Evolutionary conservation across 2,113 vertebrate genomes (phyloP).

Genomic region (Pteruthius melanotis): DNA sequence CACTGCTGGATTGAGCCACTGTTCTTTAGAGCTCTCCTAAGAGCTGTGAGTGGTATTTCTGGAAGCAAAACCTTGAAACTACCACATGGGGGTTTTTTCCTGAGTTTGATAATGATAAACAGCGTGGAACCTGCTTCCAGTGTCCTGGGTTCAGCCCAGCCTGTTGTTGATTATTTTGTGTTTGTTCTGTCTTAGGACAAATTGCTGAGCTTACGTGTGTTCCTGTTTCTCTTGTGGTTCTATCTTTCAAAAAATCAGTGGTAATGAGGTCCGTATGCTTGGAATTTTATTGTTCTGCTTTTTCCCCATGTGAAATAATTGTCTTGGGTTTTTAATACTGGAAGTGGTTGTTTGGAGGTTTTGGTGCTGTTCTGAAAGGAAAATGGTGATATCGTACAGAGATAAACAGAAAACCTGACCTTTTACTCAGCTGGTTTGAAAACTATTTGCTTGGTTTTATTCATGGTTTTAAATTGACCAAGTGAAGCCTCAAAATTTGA

Average conservation of each 20-base stretch:
- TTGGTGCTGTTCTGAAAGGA: neutral
- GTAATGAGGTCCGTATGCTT: neutral
- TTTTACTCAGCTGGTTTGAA: neutral
- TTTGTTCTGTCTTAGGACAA: neutral
- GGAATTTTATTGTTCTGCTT: neutral
- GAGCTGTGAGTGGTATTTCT: neutral
- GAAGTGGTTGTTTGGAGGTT: neutral
- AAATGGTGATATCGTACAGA: neutral
- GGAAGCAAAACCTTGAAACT: neutral
- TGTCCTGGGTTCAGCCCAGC: neutral
- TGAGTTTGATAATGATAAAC: neutral
- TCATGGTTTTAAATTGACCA: neutral
- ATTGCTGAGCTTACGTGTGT: neutral
- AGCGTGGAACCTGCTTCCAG: neutral
- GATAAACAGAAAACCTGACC: neutral
- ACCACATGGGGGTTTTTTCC: fast-evolving
- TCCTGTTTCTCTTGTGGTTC: neutral
- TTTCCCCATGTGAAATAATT: neutral
- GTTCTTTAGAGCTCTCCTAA: neutral
- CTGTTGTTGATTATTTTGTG: neutral
- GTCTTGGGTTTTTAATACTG: neutral
- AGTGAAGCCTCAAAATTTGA: neutral
- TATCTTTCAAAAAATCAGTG: neutral
- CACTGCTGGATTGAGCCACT: neutral
- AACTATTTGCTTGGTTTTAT: neutral